Evolutionary conservation across 2,113 vertebrate genomes (phyloP), one percentile per base, ranked within the genome.

Genomic region (Plecotus auritus): DNA sequence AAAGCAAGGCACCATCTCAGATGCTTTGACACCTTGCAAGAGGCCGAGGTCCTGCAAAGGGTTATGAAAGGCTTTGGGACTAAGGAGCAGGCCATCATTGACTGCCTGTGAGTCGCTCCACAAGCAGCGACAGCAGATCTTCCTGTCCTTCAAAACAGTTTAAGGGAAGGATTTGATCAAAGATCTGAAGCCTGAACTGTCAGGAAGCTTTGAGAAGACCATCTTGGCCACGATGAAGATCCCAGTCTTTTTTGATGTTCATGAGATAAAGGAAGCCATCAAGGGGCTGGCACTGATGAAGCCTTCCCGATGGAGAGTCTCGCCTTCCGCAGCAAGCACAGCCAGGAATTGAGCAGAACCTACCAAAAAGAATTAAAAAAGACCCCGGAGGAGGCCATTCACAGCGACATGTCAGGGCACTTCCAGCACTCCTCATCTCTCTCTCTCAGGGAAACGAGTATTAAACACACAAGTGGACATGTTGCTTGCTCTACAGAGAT

Each of bases 1-100:
- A 59, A 99, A 96, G 85, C 97, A 99, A 94, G 99, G 99, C 20
- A 98, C 99, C 0, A 98, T 99, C 45, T 98, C 98, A 11, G 99
- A 99, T 82, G 99, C 98, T 99, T 99, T 59, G 99, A 99, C 92
- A 98, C 99, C 54, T 96, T 99, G 93, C 98, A 97, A 97, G 99
- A 99, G 66, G 99, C 99, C 0, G 99, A 99, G 96, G 99, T 99
- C 73, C 98, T 99, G 45, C 98, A 99, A 37, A 99, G 99, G 94
- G 99, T 99, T 16, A 99, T 99, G 99, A 99, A 99, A 94, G 99
- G 99, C 72, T 99, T 99, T 0, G 99, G 99, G 93, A 99, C 99
- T 0, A 98, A 99, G 83, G 99, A 99, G 81, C 98, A 99, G 47
- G 99, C 99, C 16, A 99, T 99, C 80, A 99, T 99, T 0, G 99